Base-by-base conservation (phyloP, 2,888 invertebrate species). In the Andrena bucephala region DNA sequence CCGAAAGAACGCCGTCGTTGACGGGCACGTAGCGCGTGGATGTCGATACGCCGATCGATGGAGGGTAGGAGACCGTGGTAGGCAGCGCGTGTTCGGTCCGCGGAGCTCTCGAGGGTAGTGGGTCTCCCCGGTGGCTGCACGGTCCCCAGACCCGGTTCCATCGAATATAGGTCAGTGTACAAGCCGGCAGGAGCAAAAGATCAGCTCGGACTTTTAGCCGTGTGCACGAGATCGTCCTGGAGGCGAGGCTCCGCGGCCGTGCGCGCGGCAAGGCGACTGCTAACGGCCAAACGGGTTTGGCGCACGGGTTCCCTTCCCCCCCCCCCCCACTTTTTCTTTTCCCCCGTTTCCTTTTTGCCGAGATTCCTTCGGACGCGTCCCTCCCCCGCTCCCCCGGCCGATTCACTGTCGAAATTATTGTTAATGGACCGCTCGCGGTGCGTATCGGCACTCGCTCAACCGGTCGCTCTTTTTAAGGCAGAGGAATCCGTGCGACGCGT, bases 151-250 rank as follows among this genome's bases (percentile, higher is more conserved):
- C 93, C 93, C 91, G 93, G 92, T 93, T 92, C 90, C 88, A 88
- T 83, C 87, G 91, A 93, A 93, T 93, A 93, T 93, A 93, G 93
- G 93, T 93, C 93, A 93, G 93, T 93, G 91, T 92, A 91, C 91
- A 93, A 93, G 92, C 88, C 90, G 89, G 90, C 91, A 92, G 91
- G 90, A 92, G 93, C 90, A 92, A 91, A 92, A 91, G 91, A 91
- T 91, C 89, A 73, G 74, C 80, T 42, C 54, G 77, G 81, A 87
- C 85, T 89, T 87, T 84, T 82, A 83, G 87, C 78, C 77, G 83
- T 68, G 86, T 81, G 81, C 85, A 83, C 80, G 62, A 73, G 71
- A 85, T 85, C 82, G 92, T 92, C 91, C 93, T 91, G 92, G 92
- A 74, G 85, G 60, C 33, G 57, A 73, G 66, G 66, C 73, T 29